Conservation (phyloP, 2,888 invertebrate species). For the Lasioglossum malachurum region DNA sequence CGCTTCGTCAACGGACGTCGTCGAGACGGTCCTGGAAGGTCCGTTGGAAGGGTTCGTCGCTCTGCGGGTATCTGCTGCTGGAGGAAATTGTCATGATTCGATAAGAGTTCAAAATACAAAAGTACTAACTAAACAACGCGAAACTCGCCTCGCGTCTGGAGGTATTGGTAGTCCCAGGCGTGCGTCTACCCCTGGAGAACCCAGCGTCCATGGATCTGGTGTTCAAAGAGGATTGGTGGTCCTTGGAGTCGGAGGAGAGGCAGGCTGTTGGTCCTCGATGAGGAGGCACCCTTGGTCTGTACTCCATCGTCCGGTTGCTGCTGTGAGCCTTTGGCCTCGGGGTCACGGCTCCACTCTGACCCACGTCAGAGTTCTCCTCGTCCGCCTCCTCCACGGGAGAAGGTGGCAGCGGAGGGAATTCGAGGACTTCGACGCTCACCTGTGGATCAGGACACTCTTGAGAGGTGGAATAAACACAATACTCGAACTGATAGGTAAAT, state of each 20-base stretch:
- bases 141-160: slow-evolving; percentile 76
- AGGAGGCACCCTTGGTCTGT: slow-evolving; percentile 89
- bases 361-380: slow-evolving; percentile 90
- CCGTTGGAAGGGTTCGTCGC: slow-evolving; percentile 91
- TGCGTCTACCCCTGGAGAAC: slow-evolving; percentile 86
- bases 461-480: neutral
- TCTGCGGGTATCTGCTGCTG: slow-evolving; percentile 85
- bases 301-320: slow-evolving; percentile 81
- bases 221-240: slow-evolving; percentile 88
- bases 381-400: slow-evolving; percentile 93
- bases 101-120: neutral
- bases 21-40: slow-evolving; percentile 87
- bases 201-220: slow-evolving; percentile 95
- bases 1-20: slow-evolving; percentile 84
- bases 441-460: slow-evolving; percentile 36
- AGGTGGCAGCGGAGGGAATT: slow-evolving; percentile 92
- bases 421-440: slow-evolving; percentile 88
- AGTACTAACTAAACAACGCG: neutral
- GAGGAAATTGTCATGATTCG: slow-evolving; percentile 39
- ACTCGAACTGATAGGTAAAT: too few relatives aligned
- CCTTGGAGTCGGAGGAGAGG: slow-evolving; percentile 76
- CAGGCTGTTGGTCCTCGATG: slow-evolving; percentile 87
- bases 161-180: slow-evolving; percentile 79
- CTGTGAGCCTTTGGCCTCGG: slow-evolving; percentile 75
- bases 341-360: slow-evolving; percentile 69